A percentile compares a stretch with the other conserved stretches of the same genome.
Conservation (phyloP, 2,797 vertebrate genomes). For the Bovichtus variegatus region DNA sequence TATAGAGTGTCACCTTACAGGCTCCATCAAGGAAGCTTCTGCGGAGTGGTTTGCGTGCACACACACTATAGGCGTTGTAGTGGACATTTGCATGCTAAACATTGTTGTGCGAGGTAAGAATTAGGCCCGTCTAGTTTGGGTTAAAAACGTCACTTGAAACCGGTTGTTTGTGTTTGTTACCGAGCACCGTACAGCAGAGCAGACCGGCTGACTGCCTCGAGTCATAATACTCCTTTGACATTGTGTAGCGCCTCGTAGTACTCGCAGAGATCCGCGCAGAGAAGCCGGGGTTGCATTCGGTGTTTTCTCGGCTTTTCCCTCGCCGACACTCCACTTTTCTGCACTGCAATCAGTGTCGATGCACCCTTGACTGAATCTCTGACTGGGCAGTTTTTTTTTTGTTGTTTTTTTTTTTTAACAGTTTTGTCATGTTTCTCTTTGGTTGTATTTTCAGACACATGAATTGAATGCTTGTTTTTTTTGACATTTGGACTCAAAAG, state of each 20-base stretch:
- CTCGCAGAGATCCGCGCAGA: constrained; percentile 64
- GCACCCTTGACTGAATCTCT: constrained; percentile 55
- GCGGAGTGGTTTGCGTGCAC: constrained; percentile 27
- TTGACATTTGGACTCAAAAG: constrained; percentile 28
- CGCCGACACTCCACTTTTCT: constrained; percentile 61
- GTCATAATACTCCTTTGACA: constrained; percentile 81
- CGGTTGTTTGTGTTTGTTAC: constrained; percentile 73
- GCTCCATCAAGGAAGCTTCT: constrained; percentile 12
- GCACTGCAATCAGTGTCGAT: constrained; percentile 53
- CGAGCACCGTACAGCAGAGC: constrained; percentile 52
- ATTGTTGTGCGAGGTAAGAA: constrained; percentile 28
- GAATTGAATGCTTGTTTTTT: constrained; percentile 22
- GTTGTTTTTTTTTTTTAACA: constrained; percentile 26
- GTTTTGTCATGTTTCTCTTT: constrained; percentile 16
- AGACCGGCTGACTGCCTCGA: constrained; percentile 68
- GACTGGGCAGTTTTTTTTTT: constrained; percentile 58
- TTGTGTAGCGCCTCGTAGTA: constrained; percentile 80
- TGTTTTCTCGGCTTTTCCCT: constrained; percentile 62
- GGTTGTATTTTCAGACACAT: background rate
- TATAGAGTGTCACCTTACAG: constrained; percentile 36
- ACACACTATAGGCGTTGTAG: constrained; percentile 14
- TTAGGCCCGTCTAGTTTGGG: constrained; percentile 30
- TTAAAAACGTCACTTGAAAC: constrained; percentile 62
- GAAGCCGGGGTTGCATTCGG: constrained; percentile 58
- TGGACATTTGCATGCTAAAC: constrained; percentile 50